Base-by-base conservation (phyloP, 2,113 vertebrate genomes). In the Coracopsis vasa region DNA sequence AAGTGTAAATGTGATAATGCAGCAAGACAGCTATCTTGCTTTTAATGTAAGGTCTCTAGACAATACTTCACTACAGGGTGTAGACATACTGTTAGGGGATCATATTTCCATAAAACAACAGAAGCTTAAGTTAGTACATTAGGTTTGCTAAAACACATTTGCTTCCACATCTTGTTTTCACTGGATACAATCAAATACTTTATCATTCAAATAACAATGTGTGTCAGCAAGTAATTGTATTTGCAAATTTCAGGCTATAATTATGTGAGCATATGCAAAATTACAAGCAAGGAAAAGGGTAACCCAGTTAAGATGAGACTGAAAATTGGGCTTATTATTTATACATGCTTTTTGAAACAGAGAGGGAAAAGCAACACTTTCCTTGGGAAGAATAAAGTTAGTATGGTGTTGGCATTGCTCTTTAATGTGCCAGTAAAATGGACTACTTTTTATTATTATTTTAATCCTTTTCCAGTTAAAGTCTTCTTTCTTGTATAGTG, bases 151-250 rank as follows among this genome's bases (percentile, higher is more conserved):
- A 86, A 97, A 93, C 86, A 89, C 29, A 20, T 94, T 93, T 95
- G 80, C 82, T 95, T 93, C 84, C 88, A 71, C 31, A 8, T 90
- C 88, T 84, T 96, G 86, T 97, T 96, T 97, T 93, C 95, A 86
- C 81, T 92, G 96, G 92, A 91, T 92, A 86, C 90, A 94, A 88
- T 96, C 85, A 94, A 96, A 84, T 86, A 81, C 80, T 90, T 93
- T 86, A 90, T 96, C 95, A 96, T 95, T 95, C 90, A 94, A 69
- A 96, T 96, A 96, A 93, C 93, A 80, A 94, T 93, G 88, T 94
- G 80, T 97, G 94, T 95, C 96, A 96, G 88, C 94, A 86, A 91
- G 88, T 93, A 96, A 97, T 91, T 96, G 94, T 90, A 69, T 93
- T 91, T 96, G 94, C 95, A 96, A 91, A 95, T 96, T 97, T 92